These are phyloP conservation scores for Dendrolimus kikuchii DNA, from an alignment of 1,140 invertebrate genomes.

Conservation along the genomic window DNA sequence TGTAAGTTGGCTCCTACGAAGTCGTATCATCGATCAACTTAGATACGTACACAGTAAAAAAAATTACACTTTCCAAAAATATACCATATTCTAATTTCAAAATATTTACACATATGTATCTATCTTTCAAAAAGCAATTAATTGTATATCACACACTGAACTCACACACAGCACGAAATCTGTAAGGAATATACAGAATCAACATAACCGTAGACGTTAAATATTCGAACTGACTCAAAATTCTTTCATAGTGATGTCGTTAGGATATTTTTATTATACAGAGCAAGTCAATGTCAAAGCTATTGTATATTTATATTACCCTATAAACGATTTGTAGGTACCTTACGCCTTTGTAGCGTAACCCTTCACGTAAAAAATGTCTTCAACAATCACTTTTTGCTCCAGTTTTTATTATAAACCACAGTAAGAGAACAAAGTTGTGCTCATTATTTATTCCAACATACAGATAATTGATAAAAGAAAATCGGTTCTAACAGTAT, in stretches of 20 bases:
- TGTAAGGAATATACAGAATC: not conserved
- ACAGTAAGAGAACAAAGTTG: constrained; percentile 57
- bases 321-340: constrained; percentile 47
- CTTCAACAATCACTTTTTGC: constrained; percentile 52
- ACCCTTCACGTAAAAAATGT: constrained; percentile 41
- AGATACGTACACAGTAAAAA: too few species aligned
- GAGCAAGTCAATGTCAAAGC: constrained; percentile 38
- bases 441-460: constrained; percentile 26
- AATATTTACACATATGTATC: too few species aligned
- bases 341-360: constrained; percentile 38
- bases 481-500: too few species aligned
- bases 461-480: too few species aligned
- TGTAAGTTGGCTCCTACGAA: too few species aligned
- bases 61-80: too few species aligned
- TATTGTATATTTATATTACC: constrained; percentile 53
- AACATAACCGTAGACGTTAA: constrained; percentile 27
- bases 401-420: constrained; percentile 54
- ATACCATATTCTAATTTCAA: too few species aligned
- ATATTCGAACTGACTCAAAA: constrained; percentile 30
- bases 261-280: constrained; percentile 49
- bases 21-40: too few species aligned
- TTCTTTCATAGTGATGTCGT: constrained; percentile 30
- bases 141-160: too few species aligned
- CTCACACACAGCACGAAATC: too few species aligned
- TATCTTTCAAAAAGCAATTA: too few species aligned